Percentiles rank a stretch among this genome's conserved stretches.
Conservation (phyloP, 2,113 vertebrate species). For the Corvus cornix region DNA sequence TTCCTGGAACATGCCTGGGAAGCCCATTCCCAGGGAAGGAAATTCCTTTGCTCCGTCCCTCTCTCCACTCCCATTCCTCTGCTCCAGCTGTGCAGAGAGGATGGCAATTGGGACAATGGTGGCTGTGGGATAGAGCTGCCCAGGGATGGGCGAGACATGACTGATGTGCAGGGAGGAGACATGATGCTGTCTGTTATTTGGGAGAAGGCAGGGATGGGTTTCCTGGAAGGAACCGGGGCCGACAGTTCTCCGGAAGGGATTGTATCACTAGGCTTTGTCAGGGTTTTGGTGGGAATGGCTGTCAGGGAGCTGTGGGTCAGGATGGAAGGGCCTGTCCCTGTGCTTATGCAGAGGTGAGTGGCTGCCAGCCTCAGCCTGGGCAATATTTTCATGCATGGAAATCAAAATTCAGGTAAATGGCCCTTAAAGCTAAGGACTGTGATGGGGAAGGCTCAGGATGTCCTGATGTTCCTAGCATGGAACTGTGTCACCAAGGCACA, state of each 20-base stretch:
- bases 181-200: neutral
- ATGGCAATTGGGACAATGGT: neutral
- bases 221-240: neutral
- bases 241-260: neutral
- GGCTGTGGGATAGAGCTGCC: neutral
- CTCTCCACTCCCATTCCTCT: neutral
- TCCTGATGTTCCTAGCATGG: neutral
- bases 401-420: neutral
- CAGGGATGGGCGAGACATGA: neutral
- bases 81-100: neutral
- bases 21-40: conserved; percentile 47
- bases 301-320: neutral
- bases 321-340: neutral
- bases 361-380: neutral
- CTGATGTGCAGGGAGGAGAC: neutral
- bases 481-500: neutral
- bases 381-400: neutral
- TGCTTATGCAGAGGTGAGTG: accelerated
- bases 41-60: neutral
- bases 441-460: neutral
- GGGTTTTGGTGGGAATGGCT: neutral
- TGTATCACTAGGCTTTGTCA: neutral
- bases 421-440: neutral
- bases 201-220: neutral
- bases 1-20: conserved; percentile 9